Evolutionary conservation across 2,888 invertebrate genomes (phyloP).

Genomic region (Drosophila bunnanda): DNA sequence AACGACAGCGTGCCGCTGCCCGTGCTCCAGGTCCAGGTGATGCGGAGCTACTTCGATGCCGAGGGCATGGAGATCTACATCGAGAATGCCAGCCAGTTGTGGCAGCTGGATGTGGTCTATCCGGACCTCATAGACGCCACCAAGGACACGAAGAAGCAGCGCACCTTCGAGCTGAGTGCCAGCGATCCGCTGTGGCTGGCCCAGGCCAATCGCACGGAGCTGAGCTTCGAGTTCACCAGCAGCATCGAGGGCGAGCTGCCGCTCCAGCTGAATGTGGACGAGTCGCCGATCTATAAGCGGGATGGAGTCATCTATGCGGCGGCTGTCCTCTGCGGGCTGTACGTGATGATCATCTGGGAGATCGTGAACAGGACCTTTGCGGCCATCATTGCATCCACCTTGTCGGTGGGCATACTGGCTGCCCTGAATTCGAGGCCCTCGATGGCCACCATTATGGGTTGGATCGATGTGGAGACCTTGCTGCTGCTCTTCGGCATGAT

Average conservation of each 20-base stretch:
- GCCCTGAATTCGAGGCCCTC: constrained; percentile 89
- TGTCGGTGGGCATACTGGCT: constrained; percentile 89
- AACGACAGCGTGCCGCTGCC: constrained; percentile 66
- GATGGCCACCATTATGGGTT: constrained; percentile 88
- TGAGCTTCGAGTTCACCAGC: constrained; percentile 79
- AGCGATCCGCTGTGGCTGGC: constrained; percentile 54
- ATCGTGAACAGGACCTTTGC: constrained; percentile 90
- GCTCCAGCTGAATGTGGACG: constrained; percentile 87
- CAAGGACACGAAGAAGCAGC: constrained; percentile 85
- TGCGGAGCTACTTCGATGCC: constrained; percentile 74
- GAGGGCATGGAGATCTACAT: constrained; percentile 62
- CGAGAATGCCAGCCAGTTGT: constrained; percentile 73
- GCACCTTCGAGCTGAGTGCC: constrained; percentile 74
- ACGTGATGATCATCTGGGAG: constrained; percentile 91
- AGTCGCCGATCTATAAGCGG: constrained; percentile 88
- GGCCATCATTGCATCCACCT: constrained; percentile 90
- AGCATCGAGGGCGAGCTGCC: constrained; percentile 83
- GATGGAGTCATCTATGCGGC: constrained; percentile 91
- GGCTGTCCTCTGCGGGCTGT: constrained; percentile 89
- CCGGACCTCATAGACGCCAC: constrained; percentile 82
- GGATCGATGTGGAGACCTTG: constrained; percentile 91
- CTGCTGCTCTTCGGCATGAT: constrained; percentile 91
- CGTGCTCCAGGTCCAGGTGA: constrained; percentile 69
- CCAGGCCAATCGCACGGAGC: constrained; percentile 63
- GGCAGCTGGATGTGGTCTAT: constrained; percentile 82